phyloP scores from a whole-genome alignment of 2,797 vertebrate genomes.

The Epinephelus malabaricus region DNA sequence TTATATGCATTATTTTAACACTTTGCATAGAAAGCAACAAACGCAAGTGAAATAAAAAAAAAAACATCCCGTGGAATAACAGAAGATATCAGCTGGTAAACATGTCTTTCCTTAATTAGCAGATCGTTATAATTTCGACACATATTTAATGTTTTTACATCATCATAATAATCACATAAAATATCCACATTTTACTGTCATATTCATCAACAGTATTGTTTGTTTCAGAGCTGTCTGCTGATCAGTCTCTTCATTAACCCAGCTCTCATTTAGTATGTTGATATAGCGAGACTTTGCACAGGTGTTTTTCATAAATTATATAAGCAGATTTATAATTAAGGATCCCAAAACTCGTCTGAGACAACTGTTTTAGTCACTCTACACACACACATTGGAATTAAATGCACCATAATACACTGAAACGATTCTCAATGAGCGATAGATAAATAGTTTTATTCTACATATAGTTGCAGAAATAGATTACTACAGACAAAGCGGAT shows the following conservation, averaged over 20 bases:
- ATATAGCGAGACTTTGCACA: background rate
- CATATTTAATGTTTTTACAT: background rate
- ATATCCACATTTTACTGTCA: background rate
- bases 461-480: conserved; percentile 13
- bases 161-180: background rate
- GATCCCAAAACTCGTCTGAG: background rate
- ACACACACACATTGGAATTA: background rate
- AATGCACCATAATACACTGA: background rate
- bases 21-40: conserved; percentile 14
- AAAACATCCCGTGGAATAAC: background rate
- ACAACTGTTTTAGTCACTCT: background rate
- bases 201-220: background rate
- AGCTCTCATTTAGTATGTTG: background rate
- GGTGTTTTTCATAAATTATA: conserved; percentile 24
- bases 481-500: conserved; percentile 5
- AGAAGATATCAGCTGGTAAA: conserved; percentile 32
- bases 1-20: conserved; percentile 18
- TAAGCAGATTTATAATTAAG: conserved; percentile 34
- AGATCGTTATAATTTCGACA: background rate
- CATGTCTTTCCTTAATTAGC: conserved; percentile 4
- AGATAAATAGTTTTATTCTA: background rate
- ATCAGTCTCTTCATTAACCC: background rate
- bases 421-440: background rate
- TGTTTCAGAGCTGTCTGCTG: background rate
- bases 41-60: background rate